phyloP scores from a whole-genome alignment of 2,113 vertebrate species.

The Protobothrops flavoviridis region DNA sequence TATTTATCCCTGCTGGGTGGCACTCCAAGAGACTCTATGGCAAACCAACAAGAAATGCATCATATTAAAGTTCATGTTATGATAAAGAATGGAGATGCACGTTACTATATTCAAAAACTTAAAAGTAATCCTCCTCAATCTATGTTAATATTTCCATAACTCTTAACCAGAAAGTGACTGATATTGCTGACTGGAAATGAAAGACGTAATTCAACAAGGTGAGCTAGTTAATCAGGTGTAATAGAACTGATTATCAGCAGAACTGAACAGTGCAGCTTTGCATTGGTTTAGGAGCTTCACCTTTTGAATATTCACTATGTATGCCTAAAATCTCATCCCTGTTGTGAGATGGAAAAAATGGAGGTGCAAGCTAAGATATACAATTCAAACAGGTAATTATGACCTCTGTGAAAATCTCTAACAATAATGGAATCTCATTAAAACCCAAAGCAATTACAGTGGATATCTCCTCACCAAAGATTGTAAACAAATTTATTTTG shows the following conservation, averaged over 20 bases:
- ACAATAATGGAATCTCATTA: neutral
- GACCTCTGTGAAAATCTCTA: neutral
- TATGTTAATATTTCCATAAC: neutral
- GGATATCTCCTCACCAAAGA: neutral
- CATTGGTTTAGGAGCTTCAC: neutral
- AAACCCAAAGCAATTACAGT: neutral
- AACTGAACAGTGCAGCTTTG: neutral
- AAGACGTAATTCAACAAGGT: neutral
- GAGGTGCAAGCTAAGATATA: neutral
- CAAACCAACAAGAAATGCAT: slow-evolving; percentile 37
- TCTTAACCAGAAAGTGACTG: neutral
- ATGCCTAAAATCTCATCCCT: neutral
- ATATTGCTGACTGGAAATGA: neutral
- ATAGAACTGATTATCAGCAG: neutral
- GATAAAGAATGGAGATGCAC: neutral
- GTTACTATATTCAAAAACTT: neutral
- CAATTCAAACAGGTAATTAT: neutral
- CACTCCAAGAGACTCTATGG: slow-evolving; percentile 82
- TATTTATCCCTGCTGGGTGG: slow-evolving; percentile 92
- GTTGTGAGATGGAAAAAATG: neutral
- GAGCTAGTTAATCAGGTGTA: neutral
- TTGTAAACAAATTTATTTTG: neutral
- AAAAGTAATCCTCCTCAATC: neutral
- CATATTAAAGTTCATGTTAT: neutral
- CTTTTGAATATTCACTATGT: neutral